Percentiles rank a stretch among this genome's conserved stretches.
Conservation (phyloP, 2,797 vertebrate genomes). For the Eleutherodactylus coqui region DNA sequence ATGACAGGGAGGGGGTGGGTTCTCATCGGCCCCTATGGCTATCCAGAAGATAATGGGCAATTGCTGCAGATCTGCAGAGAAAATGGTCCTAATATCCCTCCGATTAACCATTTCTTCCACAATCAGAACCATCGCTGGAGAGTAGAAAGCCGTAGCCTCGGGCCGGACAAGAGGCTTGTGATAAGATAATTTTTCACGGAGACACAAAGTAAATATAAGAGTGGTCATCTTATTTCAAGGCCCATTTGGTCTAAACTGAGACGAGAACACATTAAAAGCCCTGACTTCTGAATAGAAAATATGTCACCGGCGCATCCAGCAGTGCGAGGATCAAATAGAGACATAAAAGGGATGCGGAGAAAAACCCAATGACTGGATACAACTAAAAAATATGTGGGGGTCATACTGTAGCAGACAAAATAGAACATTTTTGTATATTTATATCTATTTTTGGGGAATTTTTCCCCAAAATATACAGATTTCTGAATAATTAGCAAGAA, state of each 20-base stretch:
- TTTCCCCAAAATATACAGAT: too few relatives aligned
- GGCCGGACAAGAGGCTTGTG: neutral
- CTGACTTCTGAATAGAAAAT: neutral
- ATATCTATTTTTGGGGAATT: too few relatives aligned
- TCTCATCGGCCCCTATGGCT: neutral
- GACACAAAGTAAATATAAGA: conserved; percentile 26
- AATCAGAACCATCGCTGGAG: neutral
- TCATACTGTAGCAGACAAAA: too few relatives aligned
- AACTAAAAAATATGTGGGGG: too few relatives aligned
- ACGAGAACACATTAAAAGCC: neutral
- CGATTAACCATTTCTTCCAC: conserved; percentile 17
- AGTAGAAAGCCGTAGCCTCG: neutral
- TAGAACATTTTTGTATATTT: too few relatives aligned
- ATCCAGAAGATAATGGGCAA: conserved; percentile 5
- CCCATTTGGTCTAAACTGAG: conserved; percentile 32
- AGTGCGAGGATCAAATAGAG: neutral
- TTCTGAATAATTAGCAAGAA: too few relatives aligned
- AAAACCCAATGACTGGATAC: too few relatives aligned
- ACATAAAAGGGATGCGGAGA: neutral
- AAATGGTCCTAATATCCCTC: neutral
- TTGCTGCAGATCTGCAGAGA: neutral
- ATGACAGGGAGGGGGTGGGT: neutral
- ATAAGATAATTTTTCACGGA: conserved; percentile 48
- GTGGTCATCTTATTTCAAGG: conserved; percentile 52
- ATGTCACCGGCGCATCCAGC: neutral